Conservation (phyloP, 1,140 invertebrate genomes). For the Brachionus manjavacas region DNA sequence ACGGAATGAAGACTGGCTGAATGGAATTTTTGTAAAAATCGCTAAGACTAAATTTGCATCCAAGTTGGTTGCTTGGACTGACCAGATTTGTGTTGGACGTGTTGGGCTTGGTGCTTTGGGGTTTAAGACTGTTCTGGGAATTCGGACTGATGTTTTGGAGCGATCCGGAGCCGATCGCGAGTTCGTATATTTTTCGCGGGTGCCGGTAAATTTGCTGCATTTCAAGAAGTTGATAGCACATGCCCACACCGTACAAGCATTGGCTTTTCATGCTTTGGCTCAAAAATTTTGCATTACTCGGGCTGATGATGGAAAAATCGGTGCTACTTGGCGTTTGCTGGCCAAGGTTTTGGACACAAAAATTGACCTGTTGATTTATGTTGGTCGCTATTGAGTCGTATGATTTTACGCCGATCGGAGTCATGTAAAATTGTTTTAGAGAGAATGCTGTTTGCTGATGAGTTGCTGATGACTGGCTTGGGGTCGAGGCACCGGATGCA, state of each 20-base stretch:
- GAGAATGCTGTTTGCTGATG: background rate
- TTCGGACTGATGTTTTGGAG: conserved; percentile 12
- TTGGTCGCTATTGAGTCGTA: conserved; percentile 3
- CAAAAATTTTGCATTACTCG: background rate
- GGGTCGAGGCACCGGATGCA: background rate
- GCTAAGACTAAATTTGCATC: background rate
- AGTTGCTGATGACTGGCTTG: background rate
- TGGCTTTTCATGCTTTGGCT: background rate
- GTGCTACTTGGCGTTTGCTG: background rate
- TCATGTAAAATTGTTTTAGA: conserved; percentile 1
- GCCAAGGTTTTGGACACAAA: background rate
- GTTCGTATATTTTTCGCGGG: conserved; percentile 31
- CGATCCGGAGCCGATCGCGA: background rate
- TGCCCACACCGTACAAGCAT: background rate
- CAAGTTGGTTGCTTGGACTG: conserved; percentile 1
- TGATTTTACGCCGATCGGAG: background rate
- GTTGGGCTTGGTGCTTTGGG: background rate
- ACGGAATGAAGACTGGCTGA: conserved; percentile 15
- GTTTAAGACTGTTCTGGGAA: background rate
- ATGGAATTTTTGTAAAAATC: conserved; percentile 30
- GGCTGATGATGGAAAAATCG: background rate
- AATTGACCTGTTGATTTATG: conserved; percentile 19
- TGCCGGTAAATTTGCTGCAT: conserved; percentile 36
- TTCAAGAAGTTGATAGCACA: conserved; percentile 24
- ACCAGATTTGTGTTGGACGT: background rate